Percentiles rank a stretch among this genome's conserved stretches.
Evolutionary conservation across 2,888 invertebrate species (phyloP).

Genomic region (Spodoptera littoralis): DNA sequence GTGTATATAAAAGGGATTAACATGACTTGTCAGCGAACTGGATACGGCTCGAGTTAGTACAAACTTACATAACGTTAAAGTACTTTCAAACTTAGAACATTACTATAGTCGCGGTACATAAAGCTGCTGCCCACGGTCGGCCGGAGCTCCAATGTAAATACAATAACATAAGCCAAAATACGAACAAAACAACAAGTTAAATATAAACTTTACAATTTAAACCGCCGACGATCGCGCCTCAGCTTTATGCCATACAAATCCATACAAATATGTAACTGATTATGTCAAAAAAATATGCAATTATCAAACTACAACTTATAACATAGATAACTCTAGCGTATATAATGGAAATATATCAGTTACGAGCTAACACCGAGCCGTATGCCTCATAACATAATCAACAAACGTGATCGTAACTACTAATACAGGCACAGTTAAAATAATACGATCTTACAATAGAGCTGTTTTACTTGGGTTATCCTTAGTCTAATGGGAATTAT

Average conservation of each 20-base stretch:
- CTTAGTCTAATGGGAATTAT: conserved; percentile 83
- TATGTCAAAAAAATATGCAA: conserved; percentile 46
- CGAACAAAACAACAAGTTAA: conserved; percentile 33
- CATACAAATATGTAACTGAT: conserved; percentile 43
- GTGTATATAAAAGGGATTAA: conserved; percentile 43
- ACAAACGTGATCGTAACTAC: conserved; percentile 50
- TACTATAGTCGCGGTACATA: conserved; percentile 28
- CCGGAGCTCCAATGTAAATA: conserved; percentile 25
- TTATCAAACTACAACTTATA: conserved; percentile 55
- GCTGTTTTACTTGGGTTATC: conserved; percentile 77
- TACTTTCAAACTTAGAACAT: conserved; percentile 53
- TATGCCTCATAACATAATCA: conserved; percentile 45
- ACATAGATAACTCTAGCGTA: conserved; percentile 52
- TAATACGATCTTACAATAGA: conserved; percentile 71
- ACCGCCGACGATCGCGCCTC: conserved; percentile 37
- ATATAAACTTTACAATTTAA: conserved; percentile 29
- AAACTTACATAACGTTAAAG: conserved; percentile 55
- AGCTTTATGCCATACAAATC: conserved; percentile 42
- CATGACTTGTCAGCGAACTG: conserved; percentile 26
- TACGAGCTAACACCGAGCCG: conserved; percentile 58
- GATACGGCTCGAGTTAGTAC: conserved; percentile 55
- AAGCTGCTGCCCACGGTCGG: conserved; percentile 45
- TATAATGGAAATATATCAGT: conserved; percentile 59
- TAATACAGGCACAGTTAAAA: conserved; percentile 66
- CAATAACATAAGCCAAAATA: conserved; percentile 29